Percentiles rank a stretch among this genome's conserved stretches.
Evolutionary conservation across 1,140 invertebrate genomes (phyloP).

Genomic region (Hyposmocoma kahamanoa): DNA sequence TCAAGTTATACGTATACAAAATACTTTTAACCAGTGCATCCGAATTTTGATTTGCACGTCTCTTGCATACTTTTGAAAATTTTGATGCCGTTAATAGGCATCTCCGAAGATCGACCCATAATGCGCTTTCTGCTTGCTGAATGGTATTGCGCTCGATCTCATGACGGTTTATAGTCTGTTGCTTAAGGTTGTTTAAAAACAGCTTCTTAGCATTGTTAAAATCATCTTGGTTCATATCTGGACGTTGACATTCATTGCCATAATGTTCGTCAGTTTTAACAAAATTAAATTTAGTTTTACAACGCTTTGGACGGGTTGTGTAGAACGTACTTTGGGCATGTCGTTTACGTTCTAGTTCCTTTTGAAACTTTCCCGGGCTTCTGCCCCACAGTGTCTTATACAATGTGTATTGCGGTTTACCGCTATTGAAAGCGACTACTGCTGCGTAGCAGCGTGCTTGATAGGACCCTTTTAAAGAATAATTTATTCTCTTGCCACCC

Average conservation of each 20-base stretch:
- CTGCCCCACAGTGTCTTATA: not conserved
- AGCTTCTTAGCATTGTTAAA: conserved; percentile 1
- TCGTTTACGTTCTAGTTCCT: no score
- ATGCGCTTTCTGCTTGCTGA: conserved; percentile 21
- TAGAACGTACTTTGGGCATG: no score
- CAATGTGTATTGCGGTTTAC: not conserved
- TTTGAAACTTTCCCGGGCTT: no score
- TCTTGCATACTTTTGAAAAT: conserved; percentile 11
- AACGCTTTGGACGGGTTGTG: no score
- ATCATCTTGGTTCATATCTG: conserved; percentile 9
- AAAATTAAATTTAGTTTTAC: not conserved
- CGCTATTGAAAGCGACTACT: not conserved
- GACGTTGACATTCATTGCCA: conserved; percentile 5
- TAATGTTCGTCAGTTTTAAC: not conserved
- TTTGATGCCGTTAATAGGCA: conserved; percentile 42
- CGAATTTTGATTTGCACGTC: not conserved
- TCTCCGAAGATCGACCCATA: conserved; percentile 31
- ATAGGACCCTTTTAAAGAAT: not conserved
- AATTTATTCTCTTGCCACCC: conserved; percentile 1
- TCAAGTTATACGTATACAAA: conserved; percentile 6
- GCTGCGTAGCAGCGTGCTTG: not conserved
- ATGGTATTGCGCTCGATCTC: conserved; percentile 27
- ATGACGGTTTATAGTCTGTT: conserved; percentile 9
- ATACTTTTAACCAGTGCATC: conserved; percentile 13
- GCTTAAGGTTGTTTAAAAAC: conserved; percentile 17